Evolutionary conservation across 2,797 vertebrate genomes (phyloP).

Genomic region (Dromococcyx pavoninus): DNA sequence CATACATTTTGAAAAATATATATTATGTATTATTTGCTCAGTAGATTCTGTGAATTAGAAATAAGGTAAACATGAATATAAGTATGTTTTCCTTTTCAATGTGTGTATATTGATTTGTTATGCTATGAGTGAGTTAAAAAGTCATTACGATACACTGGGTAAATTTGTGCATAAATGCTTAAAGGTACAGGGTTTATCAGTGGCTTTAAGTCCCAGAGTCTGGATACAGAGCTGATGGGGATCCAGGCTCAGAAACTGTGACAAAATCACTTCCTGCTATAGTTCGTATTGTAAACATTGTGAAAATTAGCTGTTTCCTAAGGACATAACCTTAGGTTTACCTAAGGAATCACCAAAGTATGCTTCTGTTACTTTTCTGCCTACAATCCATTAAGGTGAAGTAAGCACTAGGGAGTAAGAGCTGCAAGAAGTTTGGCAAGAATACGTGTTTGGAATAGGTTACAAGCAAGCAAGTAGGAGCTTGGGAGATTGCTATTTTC

Average conservation of each 20-base stretch:
- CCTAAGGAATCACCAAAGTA: background rate
- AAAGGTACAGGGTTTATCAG: background rate
- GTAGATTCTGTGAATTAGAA: background rate
- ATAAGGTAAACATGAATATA: background rate
- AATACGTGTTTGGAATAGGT: background rate
- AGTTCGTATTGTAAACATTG: background rate
- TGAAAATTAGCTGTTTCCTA: background rate
- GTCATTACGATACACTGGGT: background rate
- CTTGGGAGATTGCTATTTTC: background rate
- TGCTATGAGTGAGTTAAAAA: background rate
- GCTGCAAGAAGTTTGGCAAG: background rate
- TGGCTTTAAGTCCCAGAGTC: background rate
- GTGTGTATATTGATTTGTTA: background rate
- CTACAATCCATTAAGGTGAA: background rate
- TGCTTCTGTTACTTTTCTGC: background rate
- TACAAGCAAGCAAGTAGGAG: background rate
- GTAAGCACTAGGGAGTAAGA: background rate
- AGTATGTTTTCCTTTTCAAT: background rate
- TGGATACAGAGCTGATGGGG: background rate
- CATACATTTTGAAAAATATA: background rate
- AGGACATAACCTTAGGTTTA: background rate
- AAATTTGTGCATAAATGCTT: background rate
- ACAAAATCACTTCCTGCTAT: background rate
- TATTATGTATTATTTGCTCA: background rate
- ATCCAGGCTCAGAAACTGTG: background rate